phyloP scores from a whole-genome alignment of 2,888 invertebrate species.

The Mellilla xanthometata region DNA sequence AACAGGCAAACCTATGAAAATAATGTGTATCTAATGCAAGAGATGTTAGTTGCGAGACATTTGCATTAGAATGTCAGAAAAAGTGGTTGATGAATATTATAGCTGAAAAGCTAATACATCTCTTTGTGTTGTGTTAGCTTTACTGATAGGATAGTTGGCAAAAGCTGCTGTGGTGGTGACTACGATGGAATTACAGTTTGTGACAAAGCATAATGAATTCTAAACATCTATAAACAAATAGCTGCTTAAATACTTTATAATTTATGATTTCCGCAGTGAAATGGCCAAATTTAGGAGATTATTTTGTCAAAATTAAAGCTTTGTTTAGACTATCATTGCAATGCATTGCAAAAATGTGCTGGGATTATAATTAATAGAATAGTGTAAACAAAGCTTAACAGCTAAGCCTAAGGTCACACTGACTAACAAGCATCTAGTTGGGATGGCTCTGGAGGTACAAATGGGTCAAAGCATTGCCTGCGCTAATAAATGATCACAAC shows the following conservation, averaged over 20 bases:
- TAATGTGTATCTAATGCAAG: conserved; percentile 3
- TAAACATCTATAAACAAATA: conserved; percentile 32
- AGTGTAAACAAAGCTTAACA: conserved; percentile 12
- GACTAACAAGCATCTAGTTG: conserved; percentile 49
- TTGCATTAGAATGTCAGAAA: conserved; percentile 6
- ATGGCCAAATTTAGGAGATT: conserved; percentile 19
- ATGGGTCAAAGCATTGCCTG: conserved; percentile 67
- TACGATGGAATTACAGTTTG: conserved; percentile 29
- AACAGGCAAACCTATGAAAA: conserved; percentile 6
- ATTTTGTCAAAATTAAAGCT: conserved; percentile 5
- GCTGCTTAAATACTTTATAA: conserved; percentile 33
- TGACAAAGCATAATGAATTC: conserved; percentile 37
- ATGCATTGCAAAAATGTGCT: background rate
- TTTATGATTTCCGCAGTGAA: conserved; percentile 40
- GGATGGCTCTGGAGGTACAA: conserved; percentile 43
- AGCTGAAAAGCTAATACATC: background rate
- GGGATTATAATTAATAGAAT: no score
- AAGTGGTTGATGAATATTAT: conserved; percentile 2
- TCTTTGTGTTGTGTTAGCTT: conserved; percentile 12
- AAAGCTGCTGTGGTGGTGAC: conserved; percentile 34
- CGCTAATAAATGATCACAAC: conserved; percentile 75
- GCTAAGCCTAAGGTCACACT: conserved; percentile 43
- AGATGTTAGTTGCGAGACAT: background rate
- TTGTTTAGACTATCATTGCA: conserved; percentile 11
- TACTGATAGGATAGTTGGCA: conserved; percentile 28